Evolutionary conservation across 2,797 vertebrate genomes (phyloP).

Genomic region (Urocyon cinereoargenteus): DNA sequence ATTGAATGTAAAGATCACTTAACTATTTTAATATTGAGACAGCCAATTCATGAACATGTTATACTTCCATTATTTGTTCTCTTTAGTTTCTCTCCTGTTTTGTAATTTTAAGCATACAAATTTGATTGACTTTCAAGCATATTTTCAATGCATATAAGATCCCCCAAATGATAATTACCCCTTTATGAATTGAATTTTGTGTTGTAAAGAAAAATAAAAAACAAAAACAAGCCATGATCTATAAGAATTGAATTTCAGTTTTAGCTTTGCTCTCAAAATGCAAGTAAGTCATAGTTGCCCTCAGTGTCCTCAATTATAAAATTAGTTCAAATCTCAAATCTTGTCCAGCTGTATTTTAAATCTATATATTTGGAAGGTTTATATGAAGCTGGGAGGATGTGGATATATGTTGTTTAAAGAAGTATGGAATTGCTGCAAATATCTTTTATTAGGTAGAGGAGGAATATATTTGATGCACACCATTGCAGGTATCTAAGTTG

Average conservation of each 20-base stretch:
- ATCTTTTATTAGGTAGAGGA: neutral
- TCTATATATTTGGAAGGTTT: neutral
- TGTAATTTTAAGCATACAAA: neutral
- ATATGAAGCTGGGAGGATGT: neutral
- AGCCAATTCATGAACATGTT: neutral
- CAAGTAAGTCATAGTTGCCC: neutral
- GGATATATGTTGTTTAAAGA: neutral
- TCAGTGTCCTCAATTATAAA: neutral
- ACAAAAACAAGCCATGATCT: neutral
- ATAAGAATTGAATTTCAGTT: neutral
- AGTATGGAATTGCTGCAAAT: neutral
- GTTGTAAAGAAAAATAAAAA: neutral
- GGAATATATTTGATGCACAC: neutral
- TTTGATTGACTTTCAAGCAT: neutral
- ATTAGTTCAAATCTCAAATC: neutral
- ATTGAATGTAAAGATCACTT: neutral
- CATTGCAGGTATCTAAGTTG: neutral
- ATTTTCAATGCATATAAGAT: neutral
- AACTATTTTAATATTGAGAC: neutral
- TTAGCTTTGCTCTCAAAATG: neutral
- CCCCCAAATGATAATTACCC: neutral
- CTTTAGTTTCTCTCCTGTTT: neutral
- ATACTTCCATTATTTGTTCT: neutral
- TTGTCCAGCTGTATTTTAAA: neutral
- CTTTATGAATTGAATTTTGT: neutral